phyloP scores from a whole-genome alignment of 1,140 invertebrate species.

The Spodoptera frugiperda region DNA sequence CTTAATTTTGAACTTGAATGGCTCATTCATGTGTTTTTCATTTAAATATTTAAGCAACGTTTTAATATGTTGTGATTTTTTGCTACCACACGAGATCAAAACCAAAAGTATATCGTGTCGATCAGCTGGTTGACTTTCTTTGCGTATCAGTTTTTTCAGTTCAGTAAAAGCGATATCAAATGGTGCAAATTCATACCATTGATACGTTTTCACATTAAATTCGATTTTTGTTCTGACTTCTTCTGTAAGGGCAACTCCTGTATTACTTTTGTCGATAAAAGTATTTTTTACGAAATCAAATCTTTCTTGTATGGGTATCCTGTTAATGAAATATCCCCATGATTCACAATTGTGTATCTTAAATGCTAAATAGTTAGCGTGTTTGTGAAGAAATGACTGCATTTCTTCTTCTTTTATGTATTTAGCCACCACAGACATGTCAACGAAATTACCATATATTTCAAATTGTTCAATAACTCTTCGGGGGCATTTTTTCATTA shows the following conservation, averaged over 20 bases:
- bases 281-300: conserved; percentile 66
- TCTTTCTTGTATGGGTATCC: conserved; percentile 61
- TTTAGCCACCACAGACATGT: conserved; percentile 67
- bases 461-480: conserved; percentile 65
- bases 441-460: conserved; percentile 57
- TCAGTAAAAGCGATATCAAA: conserved; percentile 66
- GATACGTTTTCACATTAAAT: not conserved
- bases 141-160: conserved; percentile 64
- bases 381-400: conserved; percentile 64
- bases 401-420: conserved; percentile 62
- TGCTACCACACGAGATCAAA: conserved; percentile 56
- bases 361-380: conserved; percentile 46
- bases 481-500: conserved; percentile 62
- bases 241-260: conserved; percentile 42
- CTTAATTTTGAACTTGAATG: conserved; percentile 66
- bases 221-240: not conserved
- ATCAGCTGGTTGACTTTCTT: conserved; percentile 63
- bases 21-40: conserved; percentile 71
- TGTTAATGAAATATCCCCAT: conserved; percentile 55
- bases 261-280: conserved; percentile 65
- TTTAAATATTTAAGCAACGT: conserved; percentile 63
- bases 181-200: conserved; percentile 68
- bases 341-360: conserved; percentile 7
- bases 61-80: conserved; percentile 58
- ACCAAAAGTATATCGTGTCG: conserved; percentile 61